These are phyloP conservation scores for Drosophila kanekoi DNA, from an alignment of 2,888 invertebrate species.

Conservation along the genomic window DNA sequence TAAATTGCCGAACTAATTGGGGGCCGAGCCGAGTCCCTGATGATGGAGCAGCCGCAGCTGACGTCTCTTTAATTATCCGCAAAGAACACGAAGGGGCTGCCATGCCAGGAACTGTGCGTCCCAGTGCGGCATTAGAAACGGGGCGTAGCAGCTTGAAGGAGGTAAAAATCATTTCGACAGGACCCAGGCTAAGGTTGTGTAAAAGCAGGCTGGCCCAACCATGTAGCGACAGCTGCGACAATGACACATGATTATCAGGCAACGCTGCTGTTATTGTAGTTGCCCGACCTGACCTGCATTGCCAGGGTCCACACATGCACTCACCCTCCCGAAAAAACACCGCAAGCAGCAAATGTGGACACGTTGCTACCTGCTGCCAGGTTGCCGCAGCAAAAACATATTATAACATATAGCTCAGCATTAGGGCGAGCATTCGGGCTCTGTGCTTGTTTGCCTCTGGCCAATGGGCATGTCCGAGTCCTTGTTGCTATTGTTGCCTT, in stretches of 20 bases:
- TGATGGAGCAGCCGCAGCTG: conserved; percentile 62
- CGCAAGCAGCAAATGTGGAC: background rate
- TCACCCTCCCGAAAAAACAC: background rate
- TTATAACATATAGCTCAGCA: conserved; percentile 63
- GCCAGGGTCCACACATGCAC: conserved; percentile 33
- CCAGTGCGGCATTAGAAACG: conserved; percentile 2
- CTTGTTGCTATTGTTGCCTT: conserved; percentile 23
- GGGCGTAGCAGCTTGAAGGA: conserved; percentile 16
- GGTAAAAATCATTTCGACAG: conserved; percentile 38
- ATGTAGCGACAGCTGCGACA: conserved; percentile 71
- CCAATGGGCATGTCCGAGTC: conserved; percentile 32
- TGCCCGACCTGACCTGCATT: conserved; percentile 40
- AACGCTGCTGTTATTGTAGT: conserved; percentile 53
- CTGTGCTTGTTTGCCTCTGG: conserved; percentile 31
- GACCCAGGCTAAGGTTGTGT: background rate
- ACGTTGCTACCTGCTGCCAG: conserved; percentile 22
- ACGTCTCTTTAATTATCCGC: conserved; percentile 72
- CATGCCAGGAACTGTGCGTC: conserved; percentile 21
- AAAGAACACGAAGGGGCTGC: conserved; percentile 25
- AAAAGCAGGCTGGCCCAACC: conserved; percentile 12
- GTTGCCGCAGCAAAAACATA: conserved; percentile 52
- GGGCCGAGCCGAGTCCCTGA: conserved; percentile 28
- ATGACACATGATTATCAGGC: conserved; percentile 77
- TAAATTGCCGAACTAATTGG: conserved; percentile 61
- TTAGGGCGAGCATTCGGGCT: conserved; percentile 20